phyloP scores from a whole-genome alignment of 2,797 vertebrate species.

The Masticophis lateralis region DNA sequence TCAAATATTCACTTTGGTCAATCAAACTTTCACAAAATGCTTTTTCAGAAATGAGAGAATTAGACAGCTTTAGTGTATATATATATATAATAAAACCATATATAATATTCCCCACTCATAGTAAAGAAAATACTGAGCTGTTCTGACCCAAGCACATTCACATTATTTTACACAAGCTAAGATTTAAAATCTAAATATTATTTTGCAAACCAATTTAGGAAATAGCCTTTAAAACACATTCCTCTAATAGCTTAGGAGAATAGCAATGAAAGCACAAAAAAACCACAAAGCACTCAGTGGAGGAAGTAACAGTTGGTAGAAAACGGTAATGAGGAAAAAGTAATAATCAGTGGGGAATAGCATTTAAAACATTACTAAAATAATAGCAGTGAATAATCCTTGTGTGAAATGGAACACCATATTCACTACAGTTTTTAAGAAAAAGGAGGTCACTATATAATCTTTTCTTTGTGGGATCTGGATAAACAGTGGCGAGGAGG shows the following conservation, averaged over 20 bases:
- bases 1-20: background rate
- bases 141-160: background rate
- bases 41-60: background rate
- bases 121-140: background rate
- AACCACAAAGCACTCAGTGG: background rate
- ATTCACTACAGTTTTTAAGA: background rate
- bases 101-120: background rate
- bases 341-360: background rate
- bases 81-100: background rate
- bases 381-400: background rate
- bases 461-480: background rate
- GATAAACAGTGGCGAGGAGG: background rate
- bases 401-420: background rate
- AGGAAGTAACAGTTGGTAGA: background rate
- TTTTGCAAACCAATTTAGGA: background rate
- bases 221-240: background rate
- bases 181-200: background rate
- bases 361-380: background rate
- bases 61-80: background rate
- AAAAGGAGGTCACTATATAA: background rate
- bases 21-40: background rate
- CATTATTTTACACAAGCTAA: background rate
- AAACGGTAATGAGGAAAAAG: background rate
- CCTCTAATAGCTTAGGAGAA: background rate
- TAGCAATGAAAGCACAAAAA: background rate